Percentiles rank a stretch among this genome's conserved stretches.
phyloP scores from a whole-genome alignment of 2,113 vertebrate genomes.

The Sylvietta virens region DNA sequence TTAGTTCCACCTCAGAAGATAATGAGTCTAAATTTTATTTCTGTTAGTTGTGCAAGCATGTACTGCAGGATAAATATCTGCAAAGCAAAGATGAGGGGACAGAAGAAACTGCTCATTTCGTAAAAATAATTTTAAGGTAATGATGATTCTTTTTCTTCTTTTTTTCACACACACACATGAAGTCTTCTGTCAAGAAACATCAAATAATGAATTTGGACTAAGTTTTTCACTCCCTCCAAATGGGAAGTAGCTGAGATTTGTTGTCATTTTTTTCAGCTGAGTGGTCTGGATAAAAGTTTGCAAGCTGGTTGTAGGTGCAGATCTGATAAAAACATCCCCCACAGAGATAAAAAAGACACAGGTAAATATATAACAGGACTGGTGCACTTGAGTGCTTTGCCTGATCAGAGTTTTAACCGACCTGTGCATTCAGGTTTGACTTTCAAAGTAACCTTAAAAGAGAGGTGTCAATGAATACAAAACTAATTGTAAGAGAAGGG shows the following conservation, averaged over 20 bases:
- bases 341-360: background rate
- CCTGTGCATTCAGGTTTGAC: background rate
- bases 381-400: background rate
- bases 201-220: background rate
- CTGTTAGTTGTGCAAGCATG: conserved; percentile 53
- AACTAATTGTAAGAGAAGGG: background rate
- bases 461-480: background rate
- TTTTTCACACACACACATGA: accelerated
- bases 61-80: conserved; percentile 72
- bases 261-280: background rate
- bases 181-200: background rate
- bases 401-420: background rate
- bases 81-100: conserved; percentile 61
- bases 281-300: background rate
- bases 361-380: background rate
- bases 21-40: conserved; percentile 65
- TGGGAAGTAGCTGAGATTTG: background rate
- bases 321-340: background rate
- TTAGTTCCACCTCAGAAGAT: conserved; percentile 63
- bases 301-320: background rate
- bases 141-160: background rate
- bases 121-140: conserved; percentile 29
- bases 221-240: background rate
- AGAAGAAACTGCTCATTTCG: conserved; percentile 64
- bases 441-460: background rate